phyloP scores from a whole-genome alignment of 1,140 invertebrate species.

The Adoxophyes honmai region DNA sequence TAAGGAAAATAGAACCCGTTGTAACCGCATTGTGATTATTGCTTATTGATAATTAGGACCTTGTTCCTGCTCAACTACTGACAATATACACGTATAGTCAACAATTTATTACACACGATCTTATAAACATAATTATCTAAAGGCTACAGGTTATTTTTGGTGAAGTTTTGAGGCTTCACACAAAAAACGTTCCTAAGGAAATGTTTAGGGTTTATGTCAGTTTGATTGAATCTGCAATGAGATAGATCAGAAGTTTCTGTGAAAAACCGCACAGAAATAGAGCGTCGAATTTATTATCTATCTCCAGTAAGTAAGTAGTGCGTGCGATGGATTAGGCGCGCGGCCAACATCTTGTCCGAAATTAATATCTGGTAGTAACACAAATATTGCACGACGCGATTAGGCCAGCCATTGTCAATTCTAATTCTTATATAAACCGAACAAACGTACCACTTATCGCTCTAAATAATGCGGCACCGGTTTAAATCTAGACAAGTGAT shows the following conservation, averaged over 20 bases:
- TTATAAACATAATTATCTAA: no score
- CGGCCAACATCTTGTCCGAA: constrained; percentile 51
- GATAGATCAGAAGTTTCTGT: constrained; percentile 23
- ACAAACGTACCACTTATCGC: background rate
- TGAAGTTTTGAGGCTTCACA: background rate
- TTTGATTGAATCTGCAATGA: constrained; percentile 8
- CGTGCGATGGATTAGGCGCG: constrained; percentile 48
- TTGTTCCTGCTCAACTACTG: background rate
- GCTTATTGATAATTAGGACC: background rate
- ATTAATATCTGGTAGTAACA: constrained; percentile 46
- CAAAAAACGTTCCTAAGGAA: background rate
- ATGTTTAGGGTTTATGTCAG: background rate
- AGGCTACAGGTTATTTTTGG: no score
- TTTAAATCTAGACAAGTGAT: background rate
- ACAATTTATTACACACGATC: no score
- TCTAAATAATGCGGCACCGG: background rate
- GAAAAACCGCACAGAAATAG: constrained; percentile 43
- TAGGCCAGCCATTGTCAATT: constrained; percentile 17
- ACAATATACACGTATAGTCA: no score
- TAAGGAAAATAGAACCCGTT: constrained; percentile 35
- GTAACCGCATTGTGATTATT: background rate
- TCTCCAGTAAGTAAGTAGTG: constrained; percentile 45
- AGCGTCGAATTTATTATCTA: constrained; percentile 45
- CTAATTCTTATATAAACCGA: background rate
- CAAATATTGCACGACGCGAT: constrained; percentile 32